Percentiles rank a stretch among this genome's conserved stretches.
Evolutionary conservation across 2,113 vertebrate genomes (phyloP).

Genomic region (Dolichallabes microphthalmus): DNA sequence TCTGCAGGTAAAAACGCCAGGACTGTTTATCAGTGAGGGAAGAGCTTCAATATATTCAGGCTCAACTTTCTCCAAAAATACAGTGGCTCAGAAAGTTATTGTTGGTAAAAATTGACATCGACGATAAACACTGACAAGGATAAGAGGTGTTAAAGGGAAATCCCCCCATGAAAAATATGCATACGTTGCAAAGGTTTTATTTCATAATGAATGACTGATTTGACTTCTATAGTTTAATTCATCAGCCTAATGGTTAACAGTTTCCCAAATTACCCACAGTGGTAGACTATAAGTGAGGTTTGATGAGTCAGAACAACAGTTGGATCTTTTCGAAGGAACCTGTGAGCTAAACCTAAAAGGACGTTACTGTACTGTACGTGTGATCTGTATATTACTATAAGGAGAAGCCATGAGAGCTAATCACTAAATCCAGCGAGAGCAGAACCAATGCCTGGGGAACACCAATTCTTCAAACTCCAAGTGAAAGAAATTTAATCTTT

Average conservation of each 20-base stretch:
- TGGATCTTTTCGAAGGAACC: neutral
- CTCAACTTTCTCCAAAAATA: neutral
- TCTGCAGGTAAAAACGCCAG: conserved; percentile 68
- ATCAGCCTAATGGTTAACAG: too few species aligned
- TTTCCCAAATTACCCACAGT: neutral
- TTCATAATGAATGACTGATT: neutral
- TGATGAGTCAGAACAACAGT: neutral
- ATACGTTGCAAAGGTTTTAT: neutral
- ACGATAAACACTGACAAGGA: neutral
- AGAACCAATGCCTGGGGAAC: neutral
- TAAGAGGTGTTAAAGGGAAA: neutral
- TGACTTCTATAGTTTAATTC: too few species aligned
- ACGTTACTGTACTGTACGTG: too few species aligned
- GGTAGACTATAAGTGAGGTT: neutral
- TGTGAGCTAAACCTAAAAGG: too few species aligned
- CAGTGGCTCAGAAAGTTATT: neutral
- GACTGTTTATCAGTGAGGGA: neutral
- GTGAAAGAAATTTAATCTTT: neutral
- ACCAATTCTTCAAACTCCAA: neutral
- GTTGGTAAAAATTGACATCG: neutral
- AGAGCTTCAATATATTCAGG: neutral
- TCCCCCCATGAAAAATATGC: neutral
- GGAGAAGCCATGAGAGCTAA: neutral
- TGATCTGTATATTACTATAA: neutral
- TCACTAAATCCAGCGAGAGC: neutral